Conservation (phyloP, 2,797 vertebrate species). For the Arnoldichthys spilopterus region DNA sequence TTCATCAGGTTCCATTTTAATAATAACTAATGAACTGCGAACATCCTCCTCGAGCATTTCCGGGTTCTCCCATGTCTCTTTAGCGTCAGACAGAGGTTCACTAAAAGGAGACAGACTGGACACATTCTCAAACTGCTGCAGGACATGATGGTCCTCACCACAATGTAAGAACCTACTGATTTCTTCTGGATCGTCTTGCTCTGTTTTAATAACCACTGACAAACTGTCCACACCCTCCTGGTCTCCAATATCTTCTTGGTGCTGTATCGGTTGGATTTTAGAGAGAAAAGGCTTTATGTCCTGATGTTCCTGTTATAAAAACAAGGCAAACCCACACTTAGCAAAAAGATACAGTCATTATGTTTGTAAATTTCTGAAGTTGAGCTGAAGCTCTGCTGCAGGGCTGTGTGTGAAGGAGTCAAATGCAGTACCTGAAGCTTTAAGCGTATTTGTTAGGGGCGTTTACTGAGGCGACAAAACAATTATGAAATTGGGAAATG, state of each 20-base stretch:
- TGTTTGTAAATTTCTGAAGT: too few species aligned
- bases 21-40: not conserved
- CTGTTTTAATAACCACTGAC: slow-evolving; percentile 24
- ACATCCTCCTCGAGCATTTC: not conserved
- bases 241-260: not conserved
- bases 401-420: too few species aligned
- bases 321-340: not conserved
- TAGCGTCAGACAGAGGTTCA: not conserved
- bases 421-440: too few species aligned
- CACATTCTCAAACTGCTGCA: not conserved
- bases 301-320: not conserved
- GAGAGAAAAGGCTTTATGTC: not conserved
- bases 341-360: too few species aligned
- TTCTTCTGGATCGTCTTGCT: slow-evolving; percentile 8
- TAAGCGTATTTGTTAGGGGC: too few species aligned
- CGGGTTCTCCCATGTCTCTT: not conserved
- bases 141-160: not conserved
- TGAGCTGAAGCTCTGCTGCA: too few species aligned
- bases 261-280: not conserved
- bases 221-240: not conserved
- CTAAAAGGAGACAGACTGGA: not conserved
- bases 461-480: too few species aligned
- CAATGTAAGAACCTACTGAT: not conserved
- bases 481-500: too few species aligned
- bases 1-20: slow-evolving; percentile 25